Percentiles rank a stretch among this genome's conserved stretches.
Evolutionary conservation across 1,140 invertebrate genomes (phyloP).

Genomic region (Marisa cornuarietis): DNA sequence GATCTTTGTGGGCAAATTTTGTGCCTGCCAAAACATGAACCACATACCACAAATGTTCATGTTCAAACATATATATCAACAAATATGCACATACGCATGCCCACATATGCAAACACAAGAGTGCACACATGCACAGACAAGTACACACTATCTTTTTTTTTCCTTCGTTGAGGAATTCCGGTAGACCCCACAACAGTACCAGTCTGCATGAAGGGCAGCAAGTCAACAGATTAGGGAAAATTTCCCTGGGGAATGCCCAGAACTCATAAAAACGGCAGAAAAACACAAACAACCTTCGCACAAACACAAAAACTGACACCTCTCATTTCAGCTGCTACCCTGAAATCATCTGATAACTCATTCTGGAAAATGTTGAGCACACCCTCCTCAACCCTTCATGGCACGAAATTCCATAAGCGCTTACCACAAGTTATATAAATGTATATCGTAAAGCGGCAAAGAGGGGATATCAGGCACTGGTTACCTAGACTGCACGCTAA

Average conservation of each 20-base stretch:
- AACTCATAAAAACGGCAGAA: not conserved
- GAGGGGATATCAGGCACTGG: not conserved
- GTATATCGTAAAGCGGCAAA: not conserved
- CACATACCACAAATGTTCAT: not conserved
- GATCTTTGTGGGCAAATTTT: too few species aligned
- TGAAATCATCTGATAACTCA: too few species aligned
- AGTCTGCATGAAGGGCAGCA: not conserved
- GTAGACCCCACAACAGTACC: too few species aligned
- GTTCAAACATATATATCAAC: not conserved
- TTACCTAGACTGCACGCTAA: not conserved
- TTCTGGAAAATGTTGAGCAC: not conserved
- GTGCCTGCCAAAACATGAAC: too few species aligned
- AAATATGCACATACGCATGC: not conserved
- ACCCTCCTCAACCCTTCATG: not conserved
- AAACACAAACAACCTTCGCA: not conserved
- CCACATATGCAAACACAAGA: not conserved
- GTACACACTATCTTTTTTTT: not conserved
- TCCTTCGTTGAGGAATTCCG: not conserved
- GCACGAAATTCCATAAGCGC: not conserved
- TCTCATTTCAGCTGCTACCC: not conserved
- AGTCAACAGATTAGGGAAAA: not conserved
- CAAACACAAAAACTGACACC: too few species aligned
- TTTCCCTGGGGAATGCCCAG: not conserved
- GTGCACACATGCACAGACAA: constrained; percentile 5
- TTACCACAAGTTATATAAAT: not conserved